Conservation (phyloP, 2,888 invertebrate genomes). For the Epistrophe eligans region DNA sequence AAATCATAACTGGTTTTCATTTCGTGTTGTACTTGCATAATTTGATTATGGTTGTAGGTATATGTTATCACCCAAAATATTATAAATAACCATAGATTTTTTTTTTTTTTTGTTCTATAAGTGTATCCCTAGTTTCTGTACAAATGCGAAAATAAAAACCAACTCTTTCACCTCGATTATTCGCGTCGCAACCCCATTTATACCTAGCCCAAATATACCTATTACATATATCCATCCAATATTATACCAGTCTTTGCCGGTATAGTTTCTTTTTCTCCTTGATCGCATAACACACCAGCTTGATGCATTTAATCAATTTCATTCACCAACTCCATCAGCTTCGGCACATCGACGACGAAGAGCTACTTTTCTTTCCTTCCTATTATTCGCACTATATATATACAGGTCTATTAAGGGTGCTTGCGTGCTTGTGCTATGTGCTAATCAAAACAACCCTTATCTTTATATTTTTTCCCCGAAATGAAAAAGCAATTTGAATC, state of each 20-base stretch:
- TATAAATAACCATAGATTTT: too few relatives aligned
- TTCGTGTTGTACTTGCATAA: too few relatives aligned
- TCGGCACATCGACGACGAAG: conserved; percentile 27
- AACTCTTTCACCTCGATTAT: conserved; percentile 15
- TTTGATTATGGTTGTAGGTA: too few relatives aligned
- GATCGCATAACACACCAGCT: conserved; percentile 61
- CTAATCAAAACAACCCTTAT: conserved; percentile 70
- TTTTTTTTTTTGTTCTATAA: too few relatives aligned
- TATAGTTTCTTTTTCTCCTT: conserved; percentile 2
- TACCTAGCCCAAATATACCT: neutral
- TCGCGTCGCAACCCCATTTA: conserved; percentile 1
- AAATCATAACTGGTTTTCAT: too few relatives aligned
- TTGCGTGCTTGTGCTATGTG: conserved; percentile 24
- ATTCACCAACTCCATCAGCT: conserved; percentile 19
- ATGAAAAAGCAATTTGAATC: conserved; percentile 50
- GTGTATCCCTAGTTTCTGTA: too few relatives aligned
- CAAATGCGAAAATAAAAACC: too few relatives aligned
- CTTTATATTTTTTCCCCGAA: conserved; percentile 6
- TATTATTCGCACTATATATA: conserved; percentile 35
- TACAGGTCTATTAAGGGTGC: neutral
- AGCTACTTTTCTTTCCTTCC: conserved; percentile 34
- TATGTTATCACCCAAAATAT: too few relatives aligned
- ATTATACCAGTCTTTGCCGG: conserved; percentile 1
- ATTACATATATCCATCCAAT: neutral
- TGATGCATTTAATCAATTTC: conserved; percentile 72